Conservation (phyloP, 2,888 invertebrate species). For the Elmis aenea region DNA sequence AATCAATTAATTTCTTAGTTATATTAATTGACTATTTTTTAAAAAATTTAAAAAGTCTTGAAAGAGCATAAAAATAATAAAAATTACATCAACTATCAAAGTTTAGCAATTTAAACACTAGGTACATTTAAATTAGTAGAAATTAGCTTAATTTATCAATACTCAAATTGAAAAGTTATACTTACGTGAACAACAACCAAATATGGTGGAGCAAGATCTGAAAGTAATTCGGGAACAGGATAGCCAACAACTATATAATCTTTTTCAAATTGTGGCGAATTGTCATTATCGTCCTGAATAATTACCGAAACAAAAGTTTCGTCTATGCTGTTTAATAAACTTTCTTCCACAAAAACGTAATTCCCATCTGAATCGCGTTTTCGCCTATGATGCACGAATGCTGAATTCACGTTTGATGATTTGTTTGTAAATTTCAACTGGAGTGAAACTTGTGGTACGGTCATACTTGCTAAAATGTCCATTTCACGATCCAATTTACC, state of each 20-base stretch:
- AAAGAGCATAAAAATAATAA: too few relatives aligned
- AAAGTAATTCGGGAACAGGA: constrained; percentile 45
- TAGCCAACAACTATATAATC: constrained; percentile 49
- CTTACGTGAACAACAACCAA: constrained; percentile 38
- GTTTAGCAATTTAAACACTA: neutral
- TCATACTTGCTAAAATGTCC: constrained; percentile 2
- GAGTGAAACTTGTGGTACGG: constrained; percentile 3
- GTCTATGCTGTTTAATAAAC: too few relatives aligned
- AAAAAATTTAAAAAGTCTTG: too few relatives aligned
- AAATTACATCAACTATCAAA: neutral
- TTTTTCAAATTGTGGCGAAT: constrained; percentile 47
- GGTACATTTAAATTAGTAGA: too few relatives aligned
- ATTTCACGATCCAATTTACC: constrained; percentile 11
- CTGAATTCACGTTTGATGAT: constrained; percentile 40
- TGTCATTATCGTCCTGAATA: constrained; percentile 54
- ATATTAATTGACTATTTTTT: too few relatives aligned
- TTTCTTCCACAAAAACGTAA: too few relatives aligned
- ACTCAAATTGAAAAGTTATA: neutral
- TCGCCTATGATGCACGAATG: too few relatives aligned
- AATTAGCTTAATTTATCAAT: neutral
- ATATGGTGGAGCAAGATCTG: constrained; percentile 46
- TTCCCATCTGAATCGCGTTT: too few relatives aligned
- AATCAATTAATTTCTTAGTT: too few relatives aligned
- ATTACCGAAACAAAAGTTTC: constrained; percentile 49
- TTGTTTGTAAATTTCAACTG: too few relatives aligned